These are phyloP conservation scores for Notolabrus celidotus DNA, from an alignment of 2,797 vertebrate genomes.

Conservation along the genomic window DNA sequence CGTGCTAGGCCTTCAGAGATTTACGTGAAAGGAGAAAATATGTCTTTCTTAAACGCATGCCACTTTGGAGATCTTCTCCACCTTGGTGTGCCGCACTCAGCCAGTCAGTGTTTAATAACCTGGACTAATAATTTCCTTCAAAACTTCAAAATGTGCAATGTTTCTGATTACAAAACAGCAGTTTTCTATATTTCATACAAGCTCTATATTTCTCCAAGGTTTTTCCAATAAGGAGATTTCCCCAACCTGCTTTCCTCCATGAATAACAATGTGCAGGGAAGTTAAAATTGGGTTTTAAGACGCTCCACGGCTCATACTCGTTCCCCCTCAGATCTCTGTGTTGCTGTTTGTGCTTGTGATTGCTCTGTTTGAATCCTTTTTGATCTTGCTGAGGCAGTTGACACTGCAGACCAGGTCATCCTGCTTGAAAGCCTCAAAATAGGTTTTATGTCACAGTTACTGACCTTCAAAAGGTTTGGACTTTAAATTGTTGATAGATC, in stretches of 20 bases:
- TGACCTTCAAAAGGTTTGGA: conserved; percentile 52
- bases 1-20: conserved; percentile 43
- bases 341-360: conserved; percentile 54
- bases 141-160: conserved; percentile 16
- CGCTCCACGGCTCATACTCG: background rate
- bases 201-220: conserved; percentile 15
- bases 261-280: conserved; percentile 41
- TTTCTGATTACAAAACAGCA: conserved; percentile 27
- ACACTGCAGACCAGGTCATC: conserved; percentile 57
- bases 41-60: conserved; percentile 39
- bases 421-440: conserved; percentile 60
- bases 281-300: conserved; percentile 42
- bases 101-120: conserved; percentile 38
- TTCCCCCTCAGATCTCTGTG: conserved; percentile 31
- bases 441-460: conserved; percentile 57
- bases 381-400: conserved; percentile 58
- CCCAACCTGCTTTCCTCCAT: conserved; percentile 24
- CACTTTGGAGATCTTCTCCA: conserved; percentile 25
- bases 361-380: conserved; percentile 57
- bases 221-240: background rate
- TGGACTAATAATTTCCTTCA: conserved; percentile 28
- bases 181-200: conserved; percentile 4
- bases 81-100: background rate
- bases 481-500: conserved; percentile 43
- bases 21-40: conserved; percentile 43